Conservation (phyloP, 2,797 vertebrate genomes). For the Pseudochromis fuscus region DNA sequence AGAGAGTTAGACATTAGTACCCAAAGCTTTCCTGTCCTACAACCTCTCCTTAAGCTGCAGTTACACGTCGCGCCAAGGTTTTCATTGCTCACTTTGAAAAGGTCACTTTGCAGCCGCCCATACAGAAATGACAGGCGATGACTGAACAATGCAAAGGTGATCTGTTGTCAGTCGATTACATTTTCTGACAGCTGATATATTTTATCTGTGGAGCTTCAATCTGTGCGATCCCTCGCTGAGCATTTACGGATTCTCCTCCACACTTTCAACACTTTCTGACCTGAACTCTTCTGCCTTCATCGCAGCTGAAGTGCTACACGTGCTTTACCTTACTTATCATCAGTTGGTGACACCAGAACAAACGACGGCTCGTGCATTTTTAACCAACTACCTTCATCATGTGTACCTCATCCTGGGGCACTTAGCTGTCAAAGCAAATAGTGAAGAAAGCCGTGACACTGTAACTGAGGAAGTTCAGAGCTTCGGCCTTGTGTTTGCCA, state of each 20-base stretch:
- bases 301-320: conserved; percentile 38
- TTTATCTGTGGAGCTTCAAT: conserved; percentile 22
- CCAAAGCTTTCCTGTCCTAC: conserved; percentile 23
- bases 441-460: conserved; percentile 3
- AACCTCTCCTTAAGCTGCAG: conserved; percentile 28
- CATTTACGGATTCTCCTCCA: conserved; percentile 22
- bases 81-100: conserved; percentile 56
- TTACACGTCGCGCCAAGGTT: conserved; percentile 31
- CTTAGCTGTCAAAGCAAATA: conserved; percentile 30
- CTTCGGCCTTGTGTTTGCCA: conserved; percentile 24
- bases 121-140: conserved; percentile 27
- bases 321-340: conserved; percentile 43
- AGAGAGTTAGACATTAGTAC: conserved; percentile 48
- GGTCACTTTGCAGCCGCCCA: conserved; percentile 50
- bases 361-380: conserved; percentile 56
- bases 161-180: conserved; percentile 23
- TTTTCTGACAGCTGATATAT: conserved; percentile 46
- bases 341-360: conserved; percentile 35
- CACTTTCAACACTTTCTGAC: conserved; percentile 7
- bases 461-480: conserved; percentile 4
- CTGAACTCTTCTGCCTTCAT: conserved; percentile 9
- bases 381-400: conserved; percentile 35
- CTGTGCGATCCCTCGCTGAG: conserved; percentile 25
- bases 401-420: conserved; percentile 23
- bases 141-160: conserved; percentile 51